These are phyloP conservation scores for Ennomos fuscantarius DNA, from an alignment of 2,888 invertebrate species.

Conservation along the genomic window DNA sequence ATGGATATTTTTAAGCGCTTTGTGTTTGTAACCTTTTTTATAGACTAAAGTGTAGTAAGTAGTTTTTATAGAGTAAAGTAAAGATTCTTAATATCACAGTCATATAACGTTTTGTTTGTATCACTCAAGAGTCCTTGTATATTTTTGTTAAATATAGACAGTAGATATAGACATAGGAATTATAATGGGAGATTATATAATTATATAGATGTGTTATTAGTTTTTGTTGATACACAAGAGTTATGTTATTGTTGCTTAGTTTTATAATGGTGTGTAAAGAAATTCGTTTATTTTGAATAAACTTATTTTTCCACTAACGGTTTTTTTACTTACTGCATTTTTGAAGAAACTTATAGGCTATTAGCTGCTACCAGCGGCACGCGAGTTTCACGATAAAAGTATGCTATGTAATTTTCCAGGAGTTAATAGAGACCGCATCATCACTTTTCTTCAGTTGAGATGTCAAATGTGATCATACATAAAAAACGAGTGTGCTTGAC, in stretches of 20 bases:
- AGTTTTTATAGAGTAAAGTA: neutral
- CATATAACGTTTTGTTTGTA: no score
- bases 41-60: no score
- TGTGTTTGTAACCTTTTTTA: conserved; percentile 9
- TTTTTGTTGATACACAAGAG: conserved; percentile 1
- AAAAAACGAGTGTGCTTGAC: no score
- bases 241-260: conserved; percentile 18
- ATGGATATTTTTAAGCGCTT: conserved; percentile 8
- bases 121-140: conserved; percentile 1
- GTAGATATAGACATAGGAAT: neutral
- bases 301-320: conserved; percentile 27
- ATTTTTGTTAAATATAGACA: neutral
- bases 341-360: no score
- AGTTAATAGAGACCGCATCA: no score
- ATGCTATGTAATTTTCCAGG: no score
- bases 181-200: conserved; percentile 14
- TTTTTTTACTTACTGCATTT: no score
- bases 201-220: conserved; percentile 11
- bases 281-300: conserved; percentile 37
- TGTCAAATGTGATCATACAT: no score
- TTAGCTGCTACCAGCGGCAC: no score
- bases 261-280: conserved; percentile 16
- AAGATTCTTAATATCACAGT: no score
- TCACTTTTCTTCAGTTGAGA: no score
- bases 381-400: no score